A percentile compares a stretch with the other conserved stretches of the same genome.
These are phyloP conservation scores for Arothron firmamentum DNA, from an alignment of 2,113 vertebrate species.

Conservation along the genomic window DNA sequence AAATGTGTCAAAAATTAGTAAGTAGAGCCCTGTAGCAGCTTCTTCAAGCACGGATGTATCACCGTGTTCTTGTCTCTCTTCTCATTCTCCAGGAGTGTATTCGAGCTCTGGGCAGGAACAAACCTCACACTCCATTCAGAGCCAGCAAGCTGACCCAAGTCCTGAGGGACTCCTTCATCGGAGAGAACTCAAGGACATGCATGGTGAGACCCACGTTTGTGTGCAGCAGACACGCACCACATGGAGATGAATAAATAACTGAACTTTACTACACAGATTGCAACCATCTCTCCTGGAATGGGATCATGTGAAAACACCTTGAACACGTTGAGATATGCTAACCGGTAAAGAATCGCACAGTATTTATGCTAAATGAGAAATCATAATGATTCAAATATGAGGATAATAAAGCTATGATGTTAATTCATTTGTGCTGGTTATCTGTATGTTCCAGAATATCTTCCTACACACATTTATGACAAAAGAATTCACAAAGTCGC, in stretches of 20 bases:
- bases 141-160: slow-evolving; percentile 99
- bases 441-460: neutral
- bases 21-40: no score
- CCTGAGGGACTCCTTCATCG: slow-evolving; percentile 95
- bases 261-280: slow-evolving; percentile 78
- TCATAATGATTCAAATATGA: no score
- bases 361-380: no score
- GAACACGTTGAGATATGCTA: slow-evolving; percentile 96
- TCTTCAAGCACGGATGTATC: neutral
- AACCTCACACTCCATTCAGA: slow-evolving; percentile 95
- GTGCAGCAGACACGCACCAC: neutral
- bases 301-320: slow-evolving; percentile 98
- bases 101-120: slow-evolving; percentile 93
- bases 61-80: neutral
- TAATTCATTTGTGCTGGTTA: no score
- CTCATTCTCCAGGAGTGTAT: slow-evolving; percentile 82
- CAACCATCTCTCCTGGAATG: slow-evolving; percentile 97
- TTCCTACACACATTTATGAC: neutral
- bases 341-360: slow-evolving; percentile 79
- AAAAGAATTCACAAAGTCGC: neutral
- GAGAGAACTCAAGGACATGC: slow-evolving; percentile 96
- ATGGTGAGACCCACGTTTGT: slow-evolving; percentile 79
- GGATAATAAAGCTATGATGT: no score
- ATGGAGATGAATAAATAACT: neutral
- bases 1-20: no score